Conservation (phyloP, 2,888 invertebrate species). For the Timandra comae region DNA sequence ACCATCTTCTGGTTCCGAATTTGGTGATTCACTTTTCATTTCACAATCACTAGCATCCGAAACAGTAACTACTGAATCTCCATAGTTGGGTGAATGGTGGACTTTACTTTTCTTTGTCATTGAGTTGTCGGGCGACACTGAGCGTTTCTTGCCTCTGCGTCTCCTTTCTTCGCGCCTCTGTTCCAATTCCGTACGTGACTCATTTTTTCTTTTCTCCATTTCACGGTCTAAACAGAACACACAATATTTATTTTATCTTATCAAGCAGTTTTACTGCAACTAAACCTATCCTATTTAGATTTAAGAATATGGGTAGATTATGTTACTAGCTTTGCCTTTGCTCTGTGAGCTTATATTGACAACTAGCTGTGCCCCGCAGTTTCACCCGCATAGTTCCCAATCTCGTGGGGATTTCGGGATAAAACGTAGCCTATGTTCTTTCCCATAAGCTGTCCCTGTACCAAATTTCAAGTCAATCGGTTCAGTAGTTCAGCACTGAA, state of each 20-base stretch:
- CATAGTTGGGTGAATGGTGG: slow-evolving; percentile 52
- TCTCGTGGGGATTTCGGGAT: no score
- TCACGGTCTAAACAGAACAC: slow-evolving; percentile 76
- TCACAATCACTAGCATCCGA: slow-evolving; percentile 71
- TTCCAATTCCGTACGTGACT: slow-evolving; percentile 83
- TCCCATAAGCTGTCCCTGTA: no score
- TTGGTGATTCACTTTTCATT: slow-evolving; percentile 58
- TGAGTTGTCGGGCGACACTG: slow-evolving; percentile 48
- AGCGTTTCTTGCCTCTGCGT: slow-evolving; percentile 66
- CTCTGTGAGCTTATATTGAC: no score
- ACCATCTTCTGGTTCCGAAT: slow-evolving; percentile 68
- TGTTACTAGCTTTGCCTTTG: no score
- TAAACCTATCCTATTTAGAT: slow-evolving; percentile 1
- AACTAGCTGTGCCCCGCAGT: no score
- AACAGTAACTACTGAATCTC: slow-evolving; percentile 63
- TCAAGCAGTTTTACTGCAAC: slow-evolving; percentile 1
- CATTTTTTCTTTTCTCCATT: slow-evolving; percentile 86
- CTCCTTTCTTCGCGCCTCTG: slow-evolving; percentile 81
- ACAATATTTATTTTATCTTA: slow-evolving; percentile 3
- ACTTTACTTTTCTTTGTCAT: slow-evolving; percentile 55
- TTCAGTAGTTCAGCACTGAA: no score
- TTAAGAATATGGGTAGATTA: no score
- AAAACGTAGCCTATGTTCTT: no score
- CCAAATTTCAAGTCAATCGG: no score
- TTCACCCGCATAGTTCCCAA: no score